Conservation (phyloP, 2,888 invertebrate genomes). For the Frankliniella intonsa region DNA sequence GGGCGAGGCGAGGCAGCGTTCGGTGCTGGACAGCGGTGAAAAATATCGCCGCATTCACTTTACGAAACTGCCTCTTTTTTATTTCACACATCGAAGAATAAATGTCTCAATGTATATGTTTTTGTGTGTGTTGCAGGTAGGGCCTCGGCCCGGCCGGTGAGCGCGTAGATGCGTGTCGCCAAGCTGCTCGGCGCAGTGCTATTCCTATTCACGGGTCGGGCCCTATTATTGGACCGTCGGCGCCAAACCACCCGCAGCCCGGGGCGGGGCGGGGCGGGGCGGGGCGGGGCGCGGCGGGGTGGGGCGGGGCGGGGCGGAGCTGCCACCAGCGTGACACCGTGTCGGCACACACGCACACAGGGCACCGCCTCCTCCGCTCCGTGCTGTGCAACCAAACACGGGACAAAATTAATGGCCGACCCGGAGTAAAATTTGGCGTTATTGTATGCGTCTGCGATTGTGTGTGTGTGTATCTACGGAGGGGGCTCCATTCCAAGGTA, state of each 20-base stretch:
- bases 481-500: no score
- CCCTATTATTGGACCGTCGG: neutral
- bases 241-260: neutral
- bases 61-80: no score
- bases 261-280: neutral
- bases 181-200: no score
- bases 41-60: no score
- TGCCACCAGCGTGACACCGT: neutral
- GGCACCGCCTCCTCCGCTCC: neutral
- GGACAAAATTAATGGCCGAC: slow-evolving; percentile 20
- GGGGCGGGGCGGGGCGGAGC: neutral
- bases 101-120: neutral
- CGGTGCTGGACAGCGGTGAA: no score
- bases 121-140: neutral
- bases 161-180: no score
- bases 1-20: neutral
- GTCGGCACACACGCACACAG: slow-evolving; percentile 9
- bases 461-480: neutral
- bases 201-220: neutral
- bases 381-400: slow-evolving; percentile 7
- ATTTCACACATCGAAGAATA: neutral
- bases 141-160: no score
- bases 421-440: slow-evolving; percentile 17
- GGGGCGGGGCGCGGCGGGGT: neutral
- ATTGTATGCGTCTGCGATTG: neutral